Base-by-base conservation (phyloP, 2,888 invertebrate species). In the Leptopilina myrica region DNA sequence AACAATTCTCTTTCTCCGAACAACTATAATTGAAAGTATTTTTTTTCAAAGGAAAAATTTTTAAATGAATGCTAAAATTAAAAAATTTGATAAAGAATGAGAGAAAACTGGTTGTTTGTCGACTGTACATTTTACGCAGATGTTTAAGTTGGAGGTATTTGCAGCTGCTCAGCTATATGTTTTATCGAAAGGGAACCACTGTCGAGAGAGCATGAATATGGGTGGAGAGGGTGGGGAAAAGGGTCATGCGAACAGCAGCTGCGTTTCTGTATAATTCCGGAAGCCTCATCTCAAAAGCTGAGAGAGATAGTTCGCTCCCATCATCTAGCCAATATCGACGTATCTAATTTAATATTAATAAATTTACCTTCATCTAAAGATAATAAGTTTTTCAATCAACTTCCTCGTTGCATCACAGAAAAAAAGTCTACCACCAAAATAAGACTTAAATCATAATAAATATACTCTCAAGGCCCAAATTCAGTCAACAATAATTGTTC, bases 111-210 rank as follows among this genome's bases (percentile, higher is more conserved):
- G 62, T 49, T 20, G 46, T 69, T 69, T 53, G 26, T 20, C 26
- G 69, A 26, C 67, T 67, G 49, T 46, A 3, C 5, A 15, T 26
- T 53, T 69, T 33, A 53, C 69, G 69, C 69, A 69, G 69, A 69
- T 69, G 69, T 69, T 53, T 15, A 69, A 69, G 69, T 33, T 69
- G 20, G 2, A 69, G 49, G 26, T 49, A 69, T 69, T 69, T 69
- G 69, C 69, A 69, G 69, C 69, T 69, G 69, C 53, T 49, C 49
- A 14, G 14, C 5, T 62, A 9, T 62, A 62, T 69, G 69, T 69
- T 69, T 49, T 69, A 49, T 69, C 49, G 69, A 69, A 69, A 69
- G 69, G 69, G 69, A 49, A 67, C 67, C 67, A 67, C 67, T 67
- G 67, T 20, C 26, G 46, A 12, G 20, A 67, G 67, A 67, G 67